Conservation (phyloP, 2,888 invertebrate species). For the Ceratothoa steindachneri region DNA sequence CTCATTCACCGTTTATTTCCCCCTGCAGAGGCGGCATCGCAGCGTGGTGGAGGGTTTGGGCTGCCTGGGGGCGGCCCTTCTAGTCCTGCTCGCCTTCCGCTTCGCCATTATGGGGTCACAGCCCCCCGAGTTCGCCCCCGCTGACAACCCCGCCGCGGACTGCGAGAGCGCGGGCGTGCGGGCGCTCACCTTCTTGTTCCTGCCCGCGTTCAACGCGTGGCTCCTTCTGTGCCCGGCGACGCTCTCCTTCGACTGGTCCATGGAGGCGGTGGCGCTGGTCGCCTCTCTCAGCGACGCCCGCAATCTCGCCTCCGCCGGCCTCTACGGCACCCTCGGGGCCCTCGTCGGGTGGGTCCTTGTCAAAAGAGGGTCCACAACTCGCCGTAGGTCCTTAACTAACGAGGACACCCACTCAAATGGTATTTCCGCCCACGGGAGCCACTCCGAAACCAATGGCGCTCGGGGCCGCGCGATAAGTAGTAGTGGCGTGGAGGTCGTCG, state of each 20-base stretch:
- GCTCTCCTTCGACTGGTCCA: conserved; percentile 97
- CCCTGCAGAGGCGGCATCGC: conserved; percentile 49
- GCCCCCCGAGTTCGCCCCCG: conserved; percentile 76
- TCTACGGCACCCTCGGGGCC: conserved; percentile 60
- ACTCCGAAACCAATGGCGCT: conserved; percentile 20
- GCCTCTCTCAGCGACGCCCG: conserved; percentile 69
- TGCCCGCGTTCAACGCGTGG: conserved; percentile 85
- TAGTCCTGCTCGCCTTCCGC: conserved; percentile 69
- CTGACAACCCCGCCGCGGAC: conserved; percentile 94
- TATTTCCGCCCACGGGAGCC: background rate
- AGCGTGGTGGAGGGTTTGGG: conserved; percentile 52
- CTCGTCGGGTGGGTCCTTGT: conserved; percentile 17
- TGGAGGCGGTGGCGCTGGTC: conserved; percentile 90
- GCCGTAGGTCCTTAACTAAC: background rate
- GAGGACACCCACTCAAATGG: background rate
- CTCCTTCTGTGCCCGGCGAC: conserved; percentile 79
- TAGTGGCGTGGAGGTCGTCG: conserved; percentile 59
- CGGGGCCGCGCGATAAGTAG: background rate
- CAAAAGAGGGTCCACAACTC: conserved; percentile 11
- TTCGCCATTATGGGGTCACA: conserved; percentile 65
- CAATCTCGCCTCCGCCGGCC: conserved; percentile 68
- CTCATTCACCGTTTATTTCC: too few species aligned
- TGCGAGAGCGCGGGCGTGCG: conserved; percentile 74
- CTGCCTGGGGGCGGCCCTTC: conserved; percentile 62
- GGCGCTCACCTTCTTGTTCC: conserved; percentile 81